Evolutionary conservation across 1,140 invertebrate species (phyloP), one percentile per base, ranked within the genome.

Genomic region (Yoshiicerus persimilis): DNA sequence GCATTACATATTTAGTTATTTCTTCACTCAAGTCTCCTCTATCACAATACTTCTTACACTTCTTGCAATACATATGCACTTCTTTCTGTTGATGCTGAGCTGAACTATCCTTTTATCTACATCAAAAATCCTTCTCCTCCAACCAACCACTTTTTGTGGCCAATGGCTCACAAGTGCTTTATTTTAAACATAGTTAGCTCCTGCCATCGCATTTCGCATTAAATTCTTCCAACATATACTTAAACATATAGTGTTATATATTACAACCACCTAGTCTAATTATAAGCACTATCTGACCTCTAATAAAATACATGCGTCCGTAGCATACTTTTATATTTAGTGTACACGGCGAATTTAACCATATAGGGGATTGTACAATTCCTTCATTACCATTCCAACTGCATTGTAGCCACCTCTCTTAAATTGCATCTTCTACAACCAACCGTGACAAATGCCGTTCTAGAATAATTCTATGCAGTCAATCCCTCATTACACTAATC

Each of bases 1-100:
- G 32, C 75, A 80, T 80, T 80, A 80, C 32, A 70, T 70, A 70
- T 70, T 80, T 80, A 80, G 75, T 80, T 80, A 80, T 80, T 34
- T 80, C 75, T 80, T 80, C 16, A 34, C 75, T 36, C 34, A 80
- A 80, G 34, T 38, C 75, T 80, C 75, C 34, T 80, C 10, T 32
- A 56, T 56, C 47, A n/a, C 16, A 56, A 16, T 1, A 11, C 11
- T n/a, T n/a, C n/a, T n/a, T n/a, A 27, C 5, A 70, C 25, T 6
- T 11, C 25, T 6, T 66, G 20, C 25, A n/a, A 0, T n/a, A 27
- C 4, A 16, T 56, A 56, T 56, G 47, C 10, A 80, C 30, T 80
- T 80, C 34, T 80, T n/a, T 16, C 20, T 80, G 75, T 36, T 80
- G 75, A 80, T 34, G 70, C 20, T 36, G 75, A 80, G 75, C 38